A percentile compares a stretch with the other conserved stretches of the same genome.
These are phyloP conservation scores for Drosophila fuyamai DNA, from an alignment of 1,140 invertebrate species.

Conservation along the genomic window DNA sequence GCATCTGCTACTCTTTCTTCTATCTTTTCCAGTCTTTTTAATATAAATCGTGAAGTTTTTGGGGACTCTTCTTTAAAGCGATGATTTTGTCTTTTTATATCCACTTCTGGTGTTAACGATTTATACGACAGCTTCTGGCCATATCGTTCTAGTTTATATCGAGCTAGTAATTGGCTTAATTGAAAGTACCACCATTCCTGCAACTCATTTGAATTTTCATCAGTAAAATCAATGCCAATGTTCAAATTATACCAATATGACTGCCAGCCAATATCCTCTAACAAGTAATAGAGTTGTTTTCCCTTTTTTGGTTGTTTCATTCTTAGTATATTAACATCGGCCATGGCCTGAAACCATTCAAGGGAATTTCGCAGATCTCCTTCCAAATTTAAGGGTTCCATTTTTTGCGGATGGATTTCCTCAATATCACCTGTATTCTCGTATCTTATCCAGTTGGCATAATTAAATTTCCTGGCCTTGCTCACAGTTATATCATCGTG, in stretches of 20 bases:
- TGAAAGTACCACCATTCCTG: conserved; percentile 56
- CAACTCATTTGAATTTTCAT: conserved; percentile 8
- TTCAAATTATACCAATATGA: conserved; percentile 65
- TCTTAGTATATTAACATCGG: conserved; percentile 39
- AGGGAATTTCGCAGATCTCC: conserved; percentile 17
- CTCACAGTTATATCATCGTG: conserved; percentile 87
- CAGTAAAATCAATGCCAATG: conserved; percentile 32
- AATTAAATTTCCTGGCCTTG: conserved; percentile 82
- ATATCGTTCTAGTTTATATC: conserved; percentile 59
- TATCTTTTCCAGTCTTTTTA: conserved; percentile 1
- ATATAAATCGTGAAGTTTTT: background rate
- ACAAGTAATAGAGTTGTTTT: conserved; percentile 10
- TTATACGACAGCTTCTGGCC: conserved; percentile 33
- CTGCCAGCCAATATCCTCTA: conserved; percentile 46
- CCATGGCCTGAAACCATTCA: conserved; percentile 53
- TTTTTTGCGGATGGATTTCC: conserved; percentile 16
- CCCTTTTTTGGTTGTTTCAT: background rate
- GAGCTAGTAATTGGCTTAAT: conserved; percentile 41
- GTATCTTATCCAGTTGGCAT: conserved; percentile 37
- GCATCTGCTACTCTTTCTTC: conserved; percentile 8
- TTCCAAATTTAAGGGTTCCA: conserved; percentile 13
- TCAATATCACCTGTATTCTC: background rate
- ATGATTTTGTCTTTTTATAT: background rate
- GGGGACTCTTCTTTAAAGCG: conserved; percentile 1
- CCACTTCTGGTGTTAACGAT: background rate